Evolutionary conservation across 2,797 vertebrate species (phyloP).

Genomic region (Gymnothorax reevesii): DNA sequence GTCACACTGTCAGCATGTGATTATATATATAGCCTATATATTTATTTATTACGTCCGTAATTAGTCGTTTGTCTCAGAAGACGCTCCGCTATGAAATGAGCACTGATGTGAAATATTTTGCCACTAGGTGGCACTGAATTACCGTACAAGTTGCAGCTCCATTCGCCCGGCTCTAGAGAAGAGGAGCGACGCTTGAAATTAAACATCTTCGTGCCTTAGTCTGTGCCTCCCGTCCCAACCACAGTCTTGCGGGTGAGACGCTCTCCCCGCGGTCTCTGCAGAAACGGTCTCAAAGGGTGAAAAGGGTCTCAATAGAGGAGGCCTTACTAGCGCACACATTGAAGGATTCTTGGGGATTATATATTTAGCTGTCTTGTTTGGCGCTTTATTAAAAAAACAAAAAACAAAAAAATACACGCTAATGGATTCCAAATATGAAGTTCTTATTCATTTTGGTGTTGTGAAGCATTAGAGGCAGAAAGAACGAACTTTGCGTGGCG

Average conservation of each 20-base stretch:
- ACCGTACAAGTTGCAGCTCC: constrained; percentile 10
- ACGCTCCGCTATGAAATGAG: background rate
- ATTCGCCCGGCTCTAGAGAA: background rate
- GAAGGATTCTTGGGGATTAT: background rate
- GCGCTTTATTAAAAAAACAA: background rate
- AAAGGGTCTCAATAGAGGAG: background rate
- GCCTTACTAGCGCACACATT: background rate
- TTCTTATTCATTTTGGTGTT: constrained; percentile 11
- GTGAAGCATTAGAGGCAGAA: constrained; percentile 20
- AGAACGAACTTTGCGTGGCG: constrained; percentile 30
- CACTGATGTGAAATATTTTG: background rate
- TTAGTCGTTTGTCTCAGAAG: background rate
- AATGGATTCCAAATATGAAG: constrained; percentile 11
- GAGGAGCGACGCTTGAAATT: background rate
- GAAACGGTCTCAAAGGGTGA: background rate
- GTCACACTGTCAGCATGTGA: background rate
- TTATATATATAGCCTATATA: background rate
- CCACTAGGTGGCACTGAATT: constrained; percentile 31
- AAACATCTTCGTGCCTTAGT: constrained; percentile 13
- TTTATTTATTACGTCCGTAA: background rate
- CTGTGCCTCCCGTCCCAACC: constrained; percentile 1
- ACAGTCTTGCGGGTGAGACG: background rate
- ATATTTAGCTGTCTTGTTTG: background rate
- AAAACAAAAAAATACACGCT: background rate
- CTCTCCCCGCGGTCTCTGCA: constrained; percentile 9